phyloP scores from a whole-genome alignment of 2,113 vertebrate species.

The Pardalotus punctatus region DNA sequence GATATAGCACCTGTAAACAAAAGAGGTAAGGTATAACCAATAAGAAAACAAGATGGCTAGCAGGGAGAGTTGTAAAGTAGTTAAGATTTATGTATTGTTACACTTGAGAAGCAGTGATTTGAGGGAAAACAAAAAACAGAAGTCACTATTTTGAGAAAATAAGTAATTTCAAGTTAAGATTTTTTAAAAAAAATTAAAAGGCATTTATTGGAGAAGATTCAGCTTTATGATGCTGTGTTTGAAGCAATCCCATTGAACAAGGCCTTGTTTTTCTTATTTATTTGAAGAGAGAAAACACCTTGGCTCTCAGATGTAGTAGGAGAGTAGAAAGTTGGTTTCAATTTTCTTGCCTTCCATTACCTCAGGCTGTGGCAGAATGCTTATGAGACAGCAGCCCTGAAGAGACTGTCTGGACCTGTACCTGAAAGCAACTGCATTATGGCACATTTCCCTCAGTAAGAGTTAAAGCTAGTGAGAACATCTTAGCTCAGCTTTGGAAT shows the following conservation, averaged over 20 bases:
- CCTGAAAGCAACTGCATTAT: neutral
- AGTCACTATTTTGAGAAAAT: neutral
- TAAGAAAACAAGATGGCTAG: neutral
- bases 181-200: neutral
- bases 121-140: neutral
- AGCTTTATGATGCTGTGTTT: neutral
- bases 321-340: neutral
- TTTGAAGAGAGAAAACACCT: neutral
- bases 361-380: neutral
- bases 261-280: neutral
- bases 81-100: neutral
- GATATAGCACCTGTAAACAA: neutral
- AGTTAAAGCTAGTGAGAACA: neutral
- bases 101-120: neutral
- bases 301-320: neutral
- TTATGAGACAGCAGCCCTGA: neutral
- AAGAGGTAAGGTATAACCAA: neutral
- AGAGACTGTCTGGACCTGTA: neutral
- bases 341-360: neutral
- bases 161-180: neutral
- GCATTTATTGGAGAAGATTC: neutral
- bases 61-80: neutral
- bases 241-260: neutral
- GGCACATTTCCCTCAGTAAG: neutral
- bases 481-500: neutral